phyloP scores from a whole-genome alignment of 2,797 vertebrate species.

The Helostoma temminkii region DNA sequence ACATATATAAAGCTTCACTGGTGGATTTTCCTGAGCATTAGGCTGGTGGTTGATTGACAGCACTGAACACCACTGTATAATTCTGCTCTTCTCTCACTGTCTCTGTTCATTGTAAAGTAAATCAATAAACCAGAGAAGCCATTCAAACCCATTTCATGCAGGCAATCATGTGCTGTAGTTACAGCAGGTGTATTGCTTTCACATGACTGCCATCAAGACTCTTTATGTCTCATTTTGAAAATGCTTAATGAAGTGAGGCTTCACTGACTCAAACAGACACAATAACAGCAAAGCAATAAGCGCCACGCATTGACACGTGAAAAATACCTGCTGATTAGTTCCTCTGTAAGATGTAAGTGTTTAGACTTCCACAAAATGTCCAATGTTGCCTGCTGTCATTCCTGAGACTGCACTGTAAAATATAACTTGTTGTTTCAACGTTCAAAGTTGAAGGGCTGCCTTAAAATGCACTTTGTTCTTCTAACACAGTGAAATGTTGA shows the following conservation, averaged over 20 bases:
- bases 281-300: constrained; percentile 19
- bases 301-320: neutral
- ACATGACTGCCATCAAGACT: neutral
- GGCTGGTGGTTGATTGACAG: too few relatives aligned
- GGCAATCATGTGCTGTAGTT: constrained; percentile 15
- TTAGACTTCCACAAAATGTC: neutral
- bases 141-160: constrained; percentile 34
- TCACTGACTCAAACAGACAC: constrained; percentile 16
- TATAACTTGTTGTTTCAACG: too few relatives aligned
- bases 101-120: constrained; percentile 20
- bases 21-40: too few relatives aligned
- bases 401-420: too few relatives aligned
- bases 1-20: too few relatives aligned
- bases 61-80: neutral
- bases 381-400: too few relatives aligned
- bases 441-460: too few relatives aligned
- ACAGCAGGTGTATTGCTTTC: constrained; percentile 29
- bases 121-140: constrained; percentile 9
- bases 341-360: too few relatives aligned
- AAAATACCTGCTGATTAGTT: neutral
- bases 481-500: too few relatives aligned
- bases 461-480: too few relatives aligned
- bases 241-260: constrained; percentile 27
- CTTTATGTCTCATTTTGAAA: constrained; percentile 22
- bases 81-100: neutral